Evolutionary conservation across 2,888 invertebrate species (phyloP), one percentile per base, ranked within the genome.

Genomic region (Napeogenes sylphis): DNA sequence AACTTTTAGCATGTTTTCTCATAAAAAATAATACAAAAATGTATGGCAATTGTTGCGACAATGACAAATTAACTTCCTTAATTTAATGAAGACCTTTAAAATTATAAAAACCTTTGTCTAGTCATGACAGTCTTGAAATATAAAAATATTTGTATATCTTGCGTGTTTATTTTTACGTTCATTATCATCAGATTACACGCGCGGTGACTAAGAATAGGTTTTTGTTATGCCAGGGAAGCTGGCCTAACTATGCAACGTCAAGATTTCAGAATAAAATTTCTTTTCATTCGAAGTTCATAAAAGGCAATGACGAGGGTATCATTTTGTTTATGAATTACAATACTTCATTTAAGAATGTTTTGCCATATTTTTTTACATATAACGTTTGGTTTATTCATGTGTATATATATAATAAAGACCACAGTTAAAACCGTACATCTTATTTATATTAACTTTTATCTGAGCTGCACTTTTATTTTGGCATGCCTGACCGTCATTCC

Each of bases 401-500:
- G n/a, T 4, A 47, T 47, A 47, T 14, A 14, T 47, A 47, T 21
- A 6, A 21, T 14, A 8, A 21, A 51, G 51, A 21, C 3, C 51
- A 30, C 3, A 21, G 51, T 30, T 30, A n/a, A 47, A 4, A 14
- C 30, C 21, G 4, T 51, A 30, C 30, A 51, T 42, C n/a, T 10
- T 56, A 33, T 58, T 45, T 14, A 21, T 47, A 32, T 51, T 13
- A 55, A 47, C 30, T 55, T 63, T 56, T 46, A 38, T 58, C 45
- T 66, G 61, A 78, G 73, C 73, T 75, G 73, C 74, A 78, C 78
- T 83, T 87, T n/a, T 86, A 83, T 88, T 83, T 81, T 82, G 77
- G 77, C 77, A 78, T 75, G 75, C 77, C 76, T 75, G 79, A 81
- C 83, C 80, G 82, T 77, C 77, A 79, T 83, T 83, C 85, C 85